These are phyloP conservation scores for Ganaspis brasiliensis DNA, from an alignment of 2,888 invertebrate genomes.

Conservation along the genomic window DNA sequence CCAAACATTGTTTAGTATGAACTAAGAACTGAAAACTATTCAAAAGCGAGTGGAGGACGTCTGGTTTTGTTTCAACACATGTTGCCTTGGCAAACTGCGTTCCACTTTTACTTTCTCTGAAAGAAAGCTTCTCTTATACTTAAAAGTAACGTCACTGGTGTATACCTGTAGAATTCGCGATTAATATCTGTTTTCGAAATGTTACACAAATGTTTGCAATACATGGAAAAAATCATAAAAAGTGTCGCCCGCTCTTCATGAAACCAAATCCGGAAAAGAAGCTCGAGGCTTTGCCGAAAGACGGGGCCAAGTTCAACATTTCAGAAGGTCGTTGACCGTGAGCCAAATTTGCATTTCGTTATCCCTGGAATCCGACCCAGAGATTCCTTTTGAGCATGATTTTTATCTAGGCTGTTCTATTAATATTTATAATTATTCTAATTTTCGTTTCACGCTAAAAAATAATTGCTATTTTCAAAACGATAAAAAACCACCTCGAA, in stretches of 20 bases:
- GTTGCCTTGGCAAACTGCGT: constrained; percentile 63
- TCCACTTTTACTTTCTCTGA: constrained; percentile 64
- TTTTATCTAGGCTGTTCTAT: constrained; percentile 26
- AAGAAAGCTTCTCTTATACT: constrained; percentile 58
- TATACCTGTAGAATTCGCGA: constrained; percentile 2
- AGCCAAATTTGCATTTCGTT: constrained; percentile 30
- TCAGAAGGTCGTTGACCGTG: constrained; percentile 38
- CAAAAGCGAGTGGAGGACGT: constrained; percentile 37
- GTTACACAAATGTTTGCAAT: not conserved
- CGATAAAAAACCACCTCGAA: too few species aligned
- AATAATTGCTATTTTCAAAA: too few species aligned
- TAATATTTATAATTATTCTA: not conserved
- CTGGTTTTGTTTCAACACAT: constrained; percentile 29
- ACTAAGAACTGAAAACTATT: constrained; percentile 3
- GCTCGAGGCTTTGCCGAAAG: constrained; percentile 10
- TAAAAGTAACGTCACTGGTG: constrained; percentile 25
- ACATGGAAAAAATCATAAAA: not conserved
- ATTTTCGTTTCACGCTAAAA: too few species aligned
- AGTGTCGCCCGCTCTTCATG: not conserved
- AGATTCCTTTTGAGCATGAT: constrained; percentile 23
- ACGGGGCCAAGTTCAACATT: constrained; percentile 42
- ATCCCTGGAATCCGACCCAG: constrained; percentile 36
- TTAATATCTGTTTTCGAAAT: not conserved
- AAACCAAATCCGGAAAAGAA: constrained; percentile 23
- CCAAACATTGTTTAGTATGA: too few species aligned